Percentiles rank a stretch among this genome's conserved stretches.
These are phyloP conservation scores for Ypsolopha scabrella DNA, from an alignment of 2,888 invertebrate genomes.

Conservation along the genomic window DNA sequence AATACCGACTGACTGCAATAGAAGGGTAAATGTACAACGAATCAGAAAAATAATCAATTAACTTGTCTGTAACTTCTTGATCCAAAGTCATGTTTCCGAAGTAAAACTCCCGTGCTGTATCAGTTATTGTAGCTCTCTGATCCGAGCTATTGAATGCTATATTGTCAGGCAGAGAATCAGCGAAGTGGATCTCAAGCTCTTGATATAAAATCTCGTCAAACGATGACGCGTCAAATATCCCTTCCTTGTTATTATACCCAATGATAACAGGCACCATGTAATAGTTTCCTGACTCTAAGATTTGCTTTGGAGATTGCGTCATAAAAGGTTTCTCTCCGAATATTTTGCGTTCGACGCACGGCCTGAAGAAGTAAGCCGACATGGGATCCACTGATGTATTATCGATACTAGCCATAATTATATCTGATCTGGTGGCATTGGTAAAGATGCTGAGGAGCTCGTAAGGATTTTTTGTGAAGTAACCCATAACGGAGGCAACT, in stretches of 20 bases:
- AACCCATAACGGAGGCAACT: conserved; percentile 11
- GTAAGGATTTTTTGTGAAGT: conserved; percentile 12
- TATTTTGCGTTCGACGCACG: conserved; percentile 6
- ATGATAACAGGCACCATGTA: conserved; percentile 19
- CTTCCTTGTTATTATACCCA: conserved; percentile 28
- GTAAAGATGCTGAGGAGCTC: conserved; percentile 10
- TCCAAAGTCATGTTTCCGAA: conserved; percentile 15
- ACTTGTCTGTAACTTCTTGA: conserved; percentile 6
- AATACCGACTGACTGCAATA: conserved; percentile 1
- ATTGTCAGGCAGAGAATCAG: conserved; percentile 6
- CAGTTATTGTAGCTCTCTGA: conserved; percentile 13
- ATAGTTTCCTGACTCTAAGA: conserved; percentile 10
- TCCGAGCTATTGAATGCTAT: conserved; percentile 6
- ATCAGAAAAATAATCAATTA: conserved; percentile 28
- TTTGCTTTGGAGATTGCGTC: conserved; percentile 8
- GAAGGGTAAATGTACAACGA: conserved; percentile 17
- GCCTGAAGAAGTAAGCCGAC: conserved; percentile 4
- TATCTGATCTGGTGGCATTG: conserved; percentile 9
- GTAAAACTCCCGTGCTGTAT: conserved; percentile 18
- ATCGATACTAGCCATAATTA: conserved; percentile 9
- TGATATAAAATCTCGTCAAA: not conserved
- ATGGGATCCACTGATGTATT: conserved; percentile 2
- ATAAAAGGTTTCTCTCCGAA: conserved; percentile 8
- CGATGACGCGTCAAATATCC: conserved; percentile 20
- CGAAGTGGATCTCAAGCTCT: conserved; percentile 4